These are phyloP conservation scores for Boloria euphrosyne DNA, from an alignment of 2,888 invertebrate species.

Conservation along the genomic window DNA sequence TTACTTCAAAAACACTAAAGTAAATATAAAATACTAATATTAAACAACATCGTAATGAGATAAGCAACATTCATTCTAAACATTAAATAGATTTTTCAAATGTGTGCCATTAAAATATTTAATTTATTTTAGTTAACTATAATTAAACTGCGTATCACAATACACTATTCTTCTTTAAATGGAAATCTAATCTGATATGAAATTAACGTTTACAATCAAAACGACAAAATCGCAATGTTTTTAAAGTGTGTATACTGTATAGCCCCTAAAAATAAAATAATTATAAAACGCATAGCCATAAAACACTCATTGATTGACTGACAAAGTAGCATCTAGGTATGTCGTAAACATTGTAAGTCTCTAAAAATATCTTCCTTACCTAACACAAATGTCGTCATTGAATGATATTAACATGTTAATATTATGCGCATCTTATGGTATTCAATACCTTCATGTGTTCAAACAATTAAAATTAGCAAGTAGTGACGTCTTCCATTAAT, in stretches of 20 bases:
- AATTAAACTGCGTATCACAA: no score
- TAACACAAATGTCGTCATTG: slow-evolving; percentile 13
- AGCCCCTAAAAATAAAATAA: no score
- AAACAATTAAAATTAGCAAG: slow-evolving; percentile 69
- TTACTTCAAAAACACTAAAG: background rate
- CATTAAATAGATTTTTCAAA: slow-evolving; percentile 36
- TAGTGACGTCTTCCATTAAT: slow-evolving; percentile 67
- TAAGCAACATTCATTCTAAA: slow-evolving; percentile 36
- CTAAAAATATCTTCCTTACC: slow-evolving; percentile 4
- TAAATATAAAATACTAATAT: no score
- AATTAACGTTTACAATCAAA: no score
- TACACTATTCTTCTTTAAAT: no score
- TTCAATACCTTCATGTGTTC: slow-evolving; percentile 17
- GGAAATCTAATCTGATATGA: no score
- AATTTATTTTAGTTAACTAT: no score
- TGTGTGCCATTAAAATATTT: slow-evolving; percentile 26
- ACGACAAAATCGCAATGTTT: no score
- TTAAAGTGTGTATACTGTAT: no score
- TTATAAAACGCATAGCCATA: no score
- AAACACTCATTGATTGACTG: no score
- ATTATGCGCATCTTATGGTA: slow-evolving; percentile 22
- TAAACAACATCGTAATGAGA: slow-evolving; percentile 27
- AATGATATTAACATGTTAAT: slow-evolving; percentile 17
- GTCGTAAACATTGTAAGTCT: background rate
- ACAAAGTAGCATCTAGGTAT: no score